A percentile compares a stretch with the other conserved stretches of the same genome.
Conservation (phyloP, 2,113 vertebrate genomes). For the Fregetta grallaria region DNA sequence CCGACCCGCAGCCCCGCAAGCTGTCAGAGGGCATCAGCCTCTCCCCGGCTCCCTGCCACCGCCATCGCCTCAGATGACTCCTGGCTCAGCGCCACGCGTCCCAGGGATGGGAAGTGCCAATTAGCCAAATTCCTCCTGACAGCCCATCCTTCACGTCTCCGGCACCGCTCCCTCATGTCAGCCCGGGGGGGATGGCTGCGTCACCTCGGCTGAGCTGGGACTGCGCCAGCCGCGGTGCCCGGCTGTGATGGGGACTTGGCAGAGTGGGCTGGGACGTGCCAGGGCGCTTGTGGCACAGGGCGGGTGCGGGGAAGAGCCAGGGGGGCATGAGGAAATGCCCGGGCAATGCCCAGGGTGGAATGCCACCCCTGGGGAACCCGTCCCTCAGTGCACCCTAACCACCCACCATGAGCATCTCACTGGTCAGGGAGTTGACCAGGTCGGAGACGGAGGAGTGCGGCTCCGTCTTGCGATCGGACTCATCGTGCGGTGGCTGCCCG, state of each 20-base stretch:
- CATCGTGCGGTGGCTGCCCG: conserved; percentile 86
- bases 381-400: neutral
- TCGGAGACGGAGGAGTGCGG: conserved; percentile 92
- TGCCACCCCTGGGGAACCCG: fast-evolving
- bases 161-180: neutral
- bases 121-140: conserved; percentile 58
- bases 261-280: neutral
- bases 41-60: neutral
- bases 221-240: neutral
- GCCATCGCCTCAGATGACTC: neutral
- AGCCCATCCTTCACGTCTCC: neutral
- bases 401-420: conserved; percentile 98
- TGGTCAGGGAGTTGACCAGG: conserved; percentile 95
- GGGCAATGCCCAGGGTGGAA: neutral
- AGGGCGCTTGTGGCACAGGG: neutral
- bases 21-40: conserved; percentile 38
- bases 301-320: fast-evolving
- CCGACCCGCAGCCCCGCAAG: neutral
- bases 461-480: conserved; percentile 83
- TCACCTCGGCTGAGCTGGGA: neutral
- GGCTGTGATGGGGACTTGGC: neutral
- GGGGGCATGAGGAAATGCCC: fast-evolving
- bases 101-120: neutral
- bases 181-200: fast-evolving
- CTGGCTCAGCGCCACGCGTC: neutral